Evolutionary conservation across 2,797 vertebrate species (phyloP).

Genomic region (Gila robusta): DNA sequence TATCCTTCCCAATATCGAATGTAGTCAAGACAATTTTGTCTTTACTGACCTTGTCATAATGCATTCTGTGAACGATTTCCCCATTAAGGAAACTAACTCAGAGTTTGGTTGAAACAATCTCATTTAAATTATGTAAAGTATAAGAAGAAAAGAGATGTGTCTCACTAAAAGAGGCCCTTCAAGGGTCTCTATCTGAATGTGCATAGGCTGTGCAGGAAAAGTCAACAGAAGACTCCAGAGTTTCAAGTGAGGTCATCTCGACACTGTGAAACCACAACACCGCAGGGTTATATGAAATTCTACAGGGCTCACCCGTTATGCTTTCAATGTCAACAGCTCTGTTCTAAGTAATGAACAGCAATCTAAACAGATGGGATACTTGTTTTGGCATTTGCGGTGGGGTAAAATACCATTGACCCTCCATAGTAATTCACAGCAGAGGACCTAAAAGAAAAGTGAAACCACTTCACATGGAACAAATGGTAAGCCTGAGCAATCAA

Average conservation of each 20-base stretch:
- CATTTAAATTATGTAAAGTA: background rate
- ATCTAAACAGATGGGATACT: slow-evolving; percentile 53
- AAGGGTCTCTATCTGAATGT: background rate
- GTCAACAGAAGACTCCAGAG: slow-evolving; percentile 33
- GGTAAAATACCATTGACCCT: slow-evolving; percentile 26
- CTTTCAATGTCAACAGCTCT: slow-evolving; percentile 40
- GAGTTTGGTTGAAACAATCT: background rate
- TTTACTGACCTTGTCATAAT: background rate
- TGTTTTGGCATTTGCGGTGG: slow-evolving; percentile 56
- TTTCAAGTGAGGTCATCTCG: slow-evolving; percentile 25
- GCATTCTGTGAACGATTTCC: background rate
- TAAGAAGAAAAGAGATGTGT: background rate
- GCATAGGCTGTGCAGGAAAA: slow-evolving; percentile 34
- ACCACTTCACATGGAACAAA: slow-evolving; percentile 54
- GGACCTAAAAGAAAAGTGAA: slow-evolving; percentile 38
- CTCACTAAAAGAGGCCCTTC: background rate
- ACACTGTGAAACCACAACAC: slow-evolving; percentile 25
- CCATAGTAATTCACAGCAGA: slow-evolving; percentile 48
- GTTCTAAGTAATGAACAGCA: slow-evolving; percentile 33
- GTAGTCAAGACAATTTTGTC: background rate
- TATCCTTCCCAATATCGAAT: too few species aligned
- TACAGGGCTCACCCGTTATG: slow-evolving; percentile 12
- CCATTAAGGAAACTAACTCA: background rate
- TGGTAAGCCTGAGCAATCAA: slow-evolving; percentile 58
- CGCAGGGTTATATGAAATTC: slow-evolving; percentile 16